phyloP scores from a whole-genome alignment of 1,140 invertebrate species.

The Rhysida immarginata region DNA sequence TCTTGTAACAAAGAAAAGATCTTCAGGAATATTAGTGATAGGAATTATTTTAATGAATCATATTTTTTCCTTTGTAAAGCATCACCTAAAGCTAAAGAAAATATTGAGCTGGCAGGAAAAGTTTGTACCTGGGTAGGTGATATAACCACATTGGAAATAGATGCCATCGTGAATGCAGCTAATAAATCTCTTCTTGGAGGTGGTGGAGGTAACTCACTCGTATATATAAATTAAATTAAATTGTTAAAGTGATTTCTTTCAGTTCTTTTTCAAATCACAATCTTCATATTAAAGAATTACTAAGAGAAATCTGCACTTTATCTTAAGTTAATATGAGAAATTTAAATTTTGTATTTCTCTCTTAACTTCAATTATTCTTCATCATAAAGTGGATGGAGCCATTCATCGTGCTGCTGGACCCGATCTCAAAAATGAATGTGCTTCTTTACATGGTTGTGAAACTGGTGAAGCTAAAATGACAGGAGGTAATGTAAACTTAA shows the following conservation, averaged over 20 bases:
- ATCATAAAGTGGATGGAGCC: slow-evolving; percentile 60
- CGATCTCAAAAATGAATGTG: slow-evolving; percentile 51
- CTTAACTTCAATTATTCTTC: not conserved
- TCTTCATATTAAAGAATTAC: too few species aligned
- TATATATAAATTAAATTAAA: too few species aligned
- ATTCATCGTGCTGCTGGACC: slow-evolving; percentile 63
- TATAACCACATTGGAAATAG: slow-evolving; percentile 73
- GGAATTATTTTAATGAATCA: too few species aligned
- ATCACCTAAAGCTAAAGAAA: too few species aligned
- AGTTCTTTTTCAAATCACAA: too few species aligned
- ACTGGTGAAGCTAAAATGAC: slow-evolving; percentile 69
- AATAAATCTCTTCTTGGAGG: slow-evolving; percentile 61
- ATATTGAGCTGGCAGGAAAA: too few species aligned
- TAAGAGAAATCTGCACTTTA: too few species aligned
- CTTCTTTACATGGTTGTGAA: slow-evolving; percentile 47
- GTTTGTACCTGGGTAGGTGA: slow-evolving; percentile 42
- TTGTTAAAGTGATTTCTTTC: too few species aligned
- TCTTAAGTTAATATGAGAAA: not conserved
- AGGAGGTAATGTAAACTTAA: slow-evolving; percentile 36
- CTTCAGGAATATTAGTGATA: too few species aligned
- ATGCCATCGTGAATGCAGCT: slow-evolving; percentile 85
- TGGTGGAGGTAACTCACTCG: slow-evolving; percentile 50
- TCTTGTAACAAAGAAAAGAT: too few species aligned
- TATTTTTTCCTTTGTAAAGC: too few species aligned
- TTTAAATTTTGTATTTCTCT: slow-evolving; percentile 5